Evolutionary conservation across 2,888 invertebrate genomes (phyloP).

Genomic region (Muschampia plurimacula): DNA sequence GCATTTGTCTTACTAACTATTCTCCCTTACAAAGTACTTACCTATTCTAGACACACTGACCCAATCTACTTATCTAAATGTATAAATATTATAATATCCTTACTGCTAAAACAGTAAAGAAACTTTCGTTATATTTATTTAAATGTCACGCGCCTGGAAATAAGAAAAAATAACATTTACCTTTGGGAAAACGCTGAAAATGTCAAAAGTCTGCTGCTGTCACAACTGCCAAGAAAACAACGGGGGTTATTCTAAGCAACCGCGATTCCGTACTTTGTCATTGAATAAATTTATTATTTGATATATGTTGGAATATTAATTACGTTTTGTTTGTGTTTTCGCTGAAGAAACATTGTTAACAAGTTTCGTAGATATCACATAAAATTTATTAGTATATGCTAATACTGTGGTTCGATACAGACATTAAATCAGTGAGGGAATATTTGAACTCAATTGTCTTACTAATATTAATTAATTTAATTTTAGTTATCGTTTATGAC

Average conservation of each 20-base stretch:
- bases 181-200: constrained; percentile 29
- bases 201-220: constrained; percentile 26
- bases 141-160: constrained; percentile 20
- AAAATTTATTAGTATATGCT: background rate
- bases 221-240: constrained; percentile 37
- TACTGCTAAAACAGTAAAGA: constrained; percentile 2
- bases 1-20: no score
- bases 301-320: constrained; percentile 19
- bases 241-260: constrained; percentile 21
- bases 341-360: constrained; percentile 6
- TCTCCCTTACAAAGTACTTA: no score
- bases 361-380: background rate
- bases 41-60: background rate
- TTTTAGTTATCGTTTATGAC: no score
- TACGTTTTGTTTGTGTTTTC: constrained; percentile 15
- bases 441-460: background rate
- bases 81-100: constrained; percentile 2
- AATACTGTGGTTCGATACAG: background rate
- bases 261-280: constrained; percentile 17
- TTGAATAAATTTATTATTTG: constrained; percentile 22
- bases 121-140: constrained; percentile 21
- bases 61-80: background rate
- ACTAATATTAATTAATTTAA: background rate
- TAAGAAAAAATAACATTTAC: constrained; percentile 29
- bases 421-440: background rate